These are phyloP conservation scores for Siniperca undulata DNA, from an alignment of 2,797 vertebrate genomes.

Conservation along the genomic window DNA sequence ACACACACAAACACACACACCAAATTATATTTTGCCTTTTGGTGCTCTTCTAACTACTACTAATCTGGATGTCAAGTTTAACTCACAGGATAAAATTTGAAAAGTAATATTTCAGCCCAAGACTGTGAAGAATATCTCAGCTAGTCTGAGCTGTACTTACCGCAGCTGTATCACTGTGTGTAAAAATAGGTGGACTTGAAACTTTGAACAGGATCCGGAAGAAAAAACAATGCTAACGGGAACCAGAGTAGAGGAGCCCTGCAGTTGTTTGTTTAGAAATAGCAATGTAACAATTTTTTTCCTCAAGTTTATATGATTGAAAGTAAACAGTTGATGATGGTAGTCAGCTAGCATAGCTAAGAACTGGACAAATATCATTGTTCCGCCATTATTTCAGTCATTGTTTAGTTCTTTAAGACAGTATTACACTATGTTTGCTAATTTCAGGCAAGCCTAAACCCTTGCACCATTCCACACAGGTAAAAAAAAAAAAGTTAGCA, in stretches of 20 bases:
- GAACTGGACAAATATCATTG: background rate
- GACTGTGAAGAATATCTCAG: slow-evolving; percentile 13
- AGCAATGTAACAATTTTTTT: background rate
- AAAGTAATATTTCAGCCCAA: slow-evolving; percentile 13
- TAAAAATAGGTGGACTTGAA: slow-evolving; percentile 39
- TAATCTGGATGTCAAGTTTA: slow-evolving; percentile 37
- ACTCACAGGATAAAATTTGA: slow-evolving; percentile 22
- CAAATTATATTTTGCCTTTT: slow-evolving; percentile 14
- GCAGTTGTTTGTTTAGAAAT: background rate
- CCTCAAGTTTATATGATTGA: background rate
- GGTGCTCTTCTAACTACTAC: slow-evolving; percentile 4
- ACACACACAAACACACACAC: slow-evolving; percentile 1
- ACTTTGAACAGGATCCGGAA: slow-evolving; percentile 1
- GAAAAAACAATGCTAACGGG: background rate
- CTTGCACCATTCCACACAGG: background rate
- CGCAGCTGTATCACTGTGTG: background rate
- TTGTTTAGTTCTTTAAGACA: background rate
- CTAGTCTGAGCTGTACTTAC: slow-evolving; percentile 3
- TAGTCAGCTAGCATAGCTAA: background rate
- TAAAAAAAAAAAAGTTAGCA: background rate
- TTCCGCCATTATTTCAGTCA: background rate
- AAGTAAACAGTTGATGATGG: background rate
- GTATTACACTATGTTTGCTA: background rate
- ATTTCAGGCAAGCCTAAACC: background rate
- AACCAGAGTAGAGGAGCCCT: background rate